Evolutionary conservation across 2,113 vertebrate species (phyloP), one percentile per base, ranked within the genome.

Genomic region (Puffinus mauretanicus): DNA sequence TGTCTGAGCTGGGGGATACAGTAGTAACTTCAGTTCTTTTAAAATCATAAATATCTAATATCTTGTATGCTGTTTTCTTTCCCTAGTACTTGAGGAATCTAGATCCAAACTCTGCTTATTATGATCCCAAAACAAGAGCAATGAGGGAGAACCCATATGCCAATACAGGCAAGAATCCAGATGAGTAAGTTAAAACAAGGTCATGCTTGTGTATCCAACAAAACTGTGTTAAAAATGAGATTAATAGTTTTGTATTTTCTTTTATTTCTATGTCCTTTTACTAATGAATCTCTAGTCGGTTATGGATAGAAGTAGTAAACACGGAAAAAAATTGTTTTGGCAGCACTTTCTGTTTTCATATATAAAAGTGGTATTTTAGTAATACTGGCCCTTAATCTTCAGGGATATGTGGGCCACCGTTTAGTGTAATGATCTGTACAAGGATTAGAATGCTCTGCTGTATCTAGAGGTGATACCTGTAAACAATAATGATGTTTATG

Each of bases 41-140:
- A 36, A 57, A 89, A 67, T 65, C 7, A 21, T 57, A 44, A 66
- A 16, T 72, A 78, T 10, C 2, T 1, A 95, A 5, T 77, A 20
- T 51, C 55, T 80, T 94, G 6, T 42, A 1, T 72, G 13, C 30
- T 82, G 8, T 77, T 94, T 70, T 92, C 20, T 69, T 78, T 30
- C 82, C 78, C 17, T 96, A 99, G 99, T 99, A 99, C 96, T 96
- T 99, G 96, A 98, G 99, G 96, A 99, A 99, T 96, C 97, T 99
- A 90, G 99, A 99, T 98, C 99, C 99, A 95, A 99, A 99, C 96
- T 99, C 99, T 57, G 99, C 99, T 60, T 99, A 99, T 91, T 99
- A 99, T 34, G 99, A 99, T 97, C 99, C 99, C 71, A 99, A 99
- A 98, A 99, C 99, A 7, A 99, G 99, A 98, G 99, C 99, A 11